Evolutionary conservation across 2,888 invertebrate species (phyloP).

Genomic region (Itoplectis maculator): DNA sequence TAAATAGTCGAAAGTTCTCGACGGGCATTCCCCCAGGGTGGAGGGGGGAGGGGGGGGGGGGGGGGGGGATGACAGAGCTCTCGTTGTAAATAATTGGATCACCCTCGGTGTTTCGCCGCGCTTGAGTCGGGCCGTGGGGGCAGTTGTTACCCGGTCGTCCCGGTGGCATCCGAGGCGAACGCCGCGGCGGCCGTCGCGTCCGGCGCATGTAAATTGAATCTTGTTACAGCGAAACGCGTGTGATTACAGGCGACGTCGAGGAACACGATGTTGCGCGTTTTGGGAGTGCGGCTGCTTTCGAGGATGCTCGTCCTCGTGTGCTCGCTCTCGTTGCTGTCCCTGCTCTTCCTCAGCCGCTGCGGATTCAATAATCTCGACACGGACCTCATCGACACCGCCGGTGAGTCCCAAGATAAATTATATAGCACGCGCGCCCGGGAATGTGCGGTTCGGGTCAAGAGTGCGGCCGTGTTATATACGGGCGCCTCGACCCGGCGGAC

Average conservation of each 20-base stretch:
- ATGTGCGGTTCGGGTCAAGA: background rate
- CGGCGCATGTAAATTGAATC: conserved; percentile 70
- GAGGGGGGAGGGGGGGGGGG: too few relatives aligned
- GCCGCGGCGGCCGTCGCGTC: conserved; percentile 30
- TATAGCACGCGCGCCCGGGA: background rate
- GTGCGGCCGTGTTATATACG: conserved; percentile 3
- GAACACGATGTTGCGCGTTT: conserved; percentile 85
- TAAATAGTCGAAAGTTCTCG: conserved; percentile 63
- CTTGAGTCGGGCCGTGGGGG: conserved; percentile 14
- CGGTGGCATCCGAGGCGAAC: conserved; percentile 30
- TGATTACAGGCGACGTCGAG: conserved; percentile 79
- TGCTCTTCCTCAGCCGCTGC: conserved; percentile 86
- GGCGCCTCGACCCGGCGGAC: background rate
- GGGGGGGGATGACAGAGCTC: conserved; percentile 51
- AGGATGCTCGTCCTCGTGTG: conserved; percentile 86
- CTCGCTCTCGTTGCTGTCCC: conserved; percentile 86
- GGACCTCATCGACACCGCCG: conserved; percentile 79
- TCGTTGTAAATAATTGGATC: conserved; percentile 66
- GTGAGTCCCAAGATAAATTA: conserved; percentile 71
- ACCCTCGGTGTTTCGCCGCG: conserved; percentile 45
- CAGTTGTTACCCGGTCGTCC: conserved; percentile 45
- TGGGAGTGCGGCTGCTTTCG: conserved; percentile 86
- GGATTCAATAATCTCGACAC: conserved; percentile 84
- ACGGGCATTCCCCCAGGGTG: conserved; percentile 54
- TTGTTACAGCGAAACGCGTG: conserved; percentile 70